Conservation (phyloP, 2,888 invertebrate species). For the Aphidius colemani region DNA sequence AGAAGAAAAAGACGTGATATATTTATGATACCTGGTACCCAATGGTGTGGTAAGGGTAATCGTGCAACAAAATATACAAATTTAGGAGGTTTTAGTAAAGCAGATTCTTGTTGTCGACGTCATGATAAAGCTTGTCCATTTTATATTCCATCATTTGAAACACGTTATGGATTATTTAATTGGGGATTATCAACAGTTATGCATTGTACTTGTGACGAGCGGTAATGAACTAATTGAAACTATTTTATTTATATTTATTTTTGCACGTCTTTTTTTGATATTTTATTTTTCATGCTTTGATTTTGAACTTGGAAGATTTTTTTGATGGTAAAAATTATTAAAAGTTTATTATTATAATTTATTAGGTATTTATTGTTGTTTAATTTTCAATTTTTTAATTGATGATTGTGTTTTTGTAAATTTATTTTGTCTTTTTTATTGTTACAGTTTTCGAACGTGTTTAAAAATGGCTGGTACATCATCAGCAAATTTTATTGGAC, state of each 20-base stretch:
- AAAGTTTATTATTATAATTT: not conserved
- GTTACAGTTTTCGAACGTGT: slow-evolving; percentile 86
- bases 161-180: slow-evolving; percentile 85
- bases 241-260: not conserved
- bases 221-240: slow-evolving; percentile 62
- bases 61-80: slow-evolving; percentile 80
- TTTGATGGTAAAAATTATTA: not conserved
- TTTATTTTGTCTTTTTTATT: not conserved
- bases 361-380: not conserved
- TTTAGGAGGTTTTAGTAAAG: slow-evolving; percentile 80
- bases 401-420: too few relatives aligned
- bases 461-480: slow-evolving; percentile 85
- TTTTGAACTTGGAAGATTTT: not conserved
- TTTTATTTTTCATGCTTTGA: not conserved
- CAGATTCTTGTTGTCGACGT: slow-evolving; percentile 82
- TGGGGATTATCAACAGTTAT: slow-evolving; percentile 88
- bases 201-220: slow-evolving; percentile 91
- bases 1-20: slow-evolving; percentile 66
- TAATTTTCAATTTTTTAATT: not conserved
- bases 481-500: slow-evolving; percentile 88
- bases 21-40: slow-evolving; percentile 85
- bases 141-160: slow-evolving; percentile 82
- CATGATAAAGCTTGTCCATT: slow-evolving; percentile 86
- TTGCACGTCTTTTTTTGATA: not conserved
- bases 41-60: slow-evolving; percentile 92